Evolutionary conservation across 2,797 vertebrate species (phyloP), one percentile per base, ranked within the genome.

Genomic region (Pipistrellus nathusii): DNA sequence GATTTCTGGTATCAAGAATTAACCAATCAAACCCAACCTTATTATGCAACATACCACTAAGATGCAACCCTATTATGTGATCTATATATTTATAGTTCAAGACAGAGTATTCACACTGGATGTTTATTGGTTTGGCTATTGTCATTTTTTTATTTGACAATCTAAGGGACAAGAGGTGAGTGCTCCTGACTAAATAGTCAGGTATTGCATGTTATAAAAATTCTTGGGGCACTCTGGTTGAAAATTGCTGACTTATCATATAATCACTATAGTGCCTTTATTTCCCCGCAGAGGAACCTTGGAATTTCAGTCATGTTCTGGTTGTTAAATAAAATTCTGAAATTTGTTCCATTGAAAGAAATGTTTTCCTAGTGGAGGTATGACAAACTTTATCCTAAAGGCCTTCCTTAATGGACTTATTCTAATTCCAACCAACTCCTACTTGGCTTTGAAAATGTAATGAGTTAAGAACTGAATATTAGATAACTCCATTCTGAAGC

Each of bases 381-480:
- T 72, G 73, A 71, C 12, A 10, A 55, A 81, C 25, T 72, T 88
- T 21, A 88, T 78, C 48, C 17, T 94, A 38, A 71, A 76, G 46
- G 73, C 30, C 91, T 82, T 35, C 38, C 91, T 82, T 41, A 1
- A 20, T 87, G 51, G 38, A 38, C 41, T 25, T 72, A 64, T 44
- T 14, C 27, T 85, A 84, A 71, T 6, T 84, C 46, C n/a, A 93
- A 32, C 3, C 14, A 81, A 30, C 13, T 95, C 72, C 17, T 55
- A 35, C 6, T 48, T 93, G 72, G 20, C 51, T 94, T 95, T 85
- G 25, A 64, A 32, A 88, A 88, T n/a, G 32, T 76, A 89, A 84
- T 78, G 27, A 93, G 4, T 59, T 44, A 25, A 73, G 38, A 86
- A 76, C 23, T 73, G 69, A 44, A 38, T 76, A 75, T 78, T 71